phyloP scores from a whole-genome alignment of 2,113 vertebrate species.

The Myotis yumanensis region DNA sequence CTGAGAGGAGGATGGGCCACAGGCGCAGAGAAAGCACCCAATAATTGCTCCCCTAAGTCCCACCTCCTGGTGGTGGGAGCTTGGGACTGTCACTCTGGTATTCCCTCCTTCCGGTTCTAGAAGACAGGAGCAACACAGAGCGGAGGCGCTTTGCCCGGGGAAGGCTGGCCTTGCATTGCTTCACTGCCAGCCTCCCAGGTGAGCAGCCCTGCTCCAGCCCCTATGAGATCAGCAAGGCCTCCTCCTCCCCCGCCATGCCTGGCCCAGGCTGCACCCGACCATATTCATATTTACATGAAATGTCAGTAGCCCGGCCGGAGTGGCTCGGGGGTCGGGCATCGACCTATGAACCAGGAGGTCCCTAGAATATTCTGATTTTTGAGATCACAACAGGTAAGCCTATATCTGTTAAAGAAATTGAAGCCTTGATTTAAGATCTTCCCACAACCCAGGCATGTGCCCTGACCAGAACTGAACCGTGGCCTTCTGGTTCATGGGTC shows the following conservation, averaged over 20 bases:
- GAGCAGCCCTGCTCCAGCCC: neutral
- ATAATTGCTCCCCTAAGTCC: neutral
- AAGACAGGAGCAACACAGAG: neutral
- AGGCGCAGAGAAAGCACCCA: neutral
- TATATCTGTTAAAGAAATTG: neutral
- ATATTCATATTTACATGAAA: neutral
- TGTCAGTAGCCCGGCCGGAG: neutral
- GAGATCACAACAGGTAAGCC: neutral
- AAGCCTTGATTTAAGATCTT: neutral
- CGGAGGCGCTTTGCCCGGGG: fast-evolving
- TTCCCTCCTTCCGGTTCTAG: neutral
- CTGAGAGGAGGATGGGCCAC: neutral
- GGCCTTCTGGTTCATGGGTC: too few species aligned
- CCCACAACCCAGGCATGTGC: neutral
- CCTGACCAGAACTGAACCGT: too few species aligned
- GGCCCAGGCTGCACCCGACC: neutral
- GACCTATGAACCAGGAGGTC: neutral
- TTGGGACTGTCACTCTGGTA: neutral
- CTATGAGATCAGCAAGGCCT: neutral
- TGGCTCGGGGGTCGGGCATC: too few species aligned
- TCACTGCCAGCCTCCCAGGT: neutral
- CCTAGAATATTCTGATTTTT: neutral
- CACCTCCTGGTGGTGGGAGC: neutral
- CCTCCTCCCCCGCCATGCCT: fast-evolving
- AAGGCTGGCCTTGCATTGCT: neutral